Percentiles rank a stretch among this genome's conserved stretches.
phyloP scores from a whole-genome alignment of 2,888 invertebrate species.

The Cheilosia vernalis region DNA sequence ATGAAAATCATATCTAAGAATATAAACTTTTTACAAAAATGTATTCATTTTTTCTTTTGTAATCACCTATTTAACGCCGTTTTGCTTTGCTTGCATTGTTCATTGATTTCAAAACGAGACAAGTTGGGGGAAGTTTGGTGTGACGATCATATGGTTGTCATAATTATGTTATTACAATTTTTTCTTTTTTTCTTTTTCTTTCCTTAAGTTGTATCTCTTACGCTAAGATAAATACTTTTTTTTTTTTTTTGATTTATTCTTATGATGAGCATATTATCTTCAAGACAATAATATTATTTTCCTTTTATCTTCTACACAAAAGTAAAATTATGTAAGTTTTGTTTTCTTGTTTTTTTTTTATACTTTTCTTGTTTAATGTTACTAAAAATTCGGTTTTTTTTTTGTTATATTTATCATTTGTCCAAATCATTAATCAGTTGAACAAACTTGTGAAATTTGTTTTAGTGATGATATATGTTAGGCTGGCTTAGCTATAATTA shows the following conservation, averaged over 20 bases:
- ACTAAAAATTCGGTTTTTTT: slow-evolving; percentile 74
- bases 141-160: slow-evolving; percentile 63
- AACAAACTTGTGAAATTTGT: slow-evolving; percentile 77
- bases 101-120: slow-evolving; percentile 66
- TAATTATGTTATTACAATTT: slow-evolving; percentile 54
- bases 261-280: slow-evolving; percentile 67
- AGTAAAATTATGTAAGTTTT: slow-evolving; percentile 59
- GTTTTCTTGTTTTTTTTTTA: slow-evolving; percentile 6
- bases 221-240: slow-evolving; percentile 75
- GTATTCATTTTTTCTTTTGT: slow-evolving; percentile 38
- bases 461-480: slow-evolving; percentile 82
- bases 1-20: slow-evolving; percentile 50
- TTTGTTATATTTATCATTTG: slow-evolving; percentile 57
- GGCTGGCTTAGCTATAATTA: slow-evolving; percentile 81
- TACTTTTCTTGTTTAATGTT: slow-evolving; percentile 58
- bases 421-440: slow-evolving; percentile 77
- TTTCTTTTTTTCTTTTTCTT: slow-evolving; percentile 29
- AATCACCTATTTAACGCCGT: slow-evolving; percentile 74
- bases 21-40: slow-evolving; percentile 46
- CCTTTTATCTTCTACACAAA: slow-evolving; percentile 69
- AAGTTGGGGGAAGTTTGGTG: slow-evolving; percentile 50
- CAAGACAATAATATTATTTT: slow-evolving; percentile 63
- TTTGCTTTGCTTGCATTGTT: slow-evolving; percentile 69
- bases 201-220: slow-evolving; percentile 60
- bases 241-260: slow-evolving; percentile 52